Percentiles rank a stretch among this genome's conserved stretches.
These are phyloP conservation scores for Tipula vernalis DNA, from an alignment of 2,888 invertebrate species.

Conservation along the genomic window DNA sequence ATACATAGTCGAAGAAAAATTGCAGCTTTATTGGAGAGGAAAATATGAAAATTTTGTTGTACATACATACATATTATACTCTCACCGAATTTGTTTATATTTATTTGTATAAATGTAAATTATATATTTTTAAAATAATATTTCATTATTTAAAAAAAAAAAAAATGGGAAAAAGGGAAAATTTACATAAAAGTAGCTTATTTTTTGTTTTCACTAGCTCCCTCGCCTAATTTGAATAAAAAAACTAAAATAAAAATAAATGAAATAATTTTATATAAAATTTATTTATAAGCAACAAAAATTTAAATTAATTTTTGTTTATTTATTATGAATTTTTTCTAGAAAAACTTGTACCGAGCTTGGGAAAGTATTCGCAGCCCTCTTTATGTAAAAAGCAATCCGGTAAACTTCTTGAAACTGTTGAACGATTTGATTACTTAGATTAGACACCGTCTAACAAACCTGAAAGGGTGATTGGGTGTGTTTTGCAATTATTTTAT, in stretches of 20 bases:
- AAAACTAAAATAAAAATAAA: background rate
- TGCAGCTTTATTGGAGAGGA: background rate
- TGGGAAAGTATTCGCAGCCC: background rate
- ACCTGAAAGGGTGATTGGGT: too few species aligned
- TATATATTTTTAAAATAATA: background rate
- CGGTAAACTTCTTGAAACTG: too few species aligned
- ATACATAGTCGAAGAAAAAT: background rate
- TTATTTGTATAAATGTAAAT: background rate
- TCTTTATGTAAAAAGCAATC: too few species aligned
- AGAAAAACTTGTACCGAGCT: background rate
- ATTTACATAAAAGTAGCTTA: background rate
- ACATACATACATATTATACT: background rate
- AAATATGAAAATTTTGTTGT: background rate
- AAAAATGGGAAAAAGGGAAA: background rate
- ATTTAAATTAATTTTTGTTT: background rate
- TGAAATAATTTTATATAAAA: background rate
- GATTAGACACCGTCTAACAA: too few species aligned
- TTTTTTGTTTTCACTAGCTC: background rate
- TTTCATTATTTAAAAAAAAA: background rate
- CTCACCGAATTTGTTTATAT: background rate
- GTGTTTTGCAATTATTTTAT: too few species aligned
- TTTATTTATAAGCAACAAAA: background rate
- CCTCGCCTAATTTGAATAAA: background rate
- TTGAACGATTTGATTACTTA: too few species aligned
- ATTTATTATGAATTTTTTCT: background rate